These are phyloP conservation scores for Agrotis segetum DNA, from an alignment of 2,888 invertebrate genomes.

Conservation along the genomic window DNA sequence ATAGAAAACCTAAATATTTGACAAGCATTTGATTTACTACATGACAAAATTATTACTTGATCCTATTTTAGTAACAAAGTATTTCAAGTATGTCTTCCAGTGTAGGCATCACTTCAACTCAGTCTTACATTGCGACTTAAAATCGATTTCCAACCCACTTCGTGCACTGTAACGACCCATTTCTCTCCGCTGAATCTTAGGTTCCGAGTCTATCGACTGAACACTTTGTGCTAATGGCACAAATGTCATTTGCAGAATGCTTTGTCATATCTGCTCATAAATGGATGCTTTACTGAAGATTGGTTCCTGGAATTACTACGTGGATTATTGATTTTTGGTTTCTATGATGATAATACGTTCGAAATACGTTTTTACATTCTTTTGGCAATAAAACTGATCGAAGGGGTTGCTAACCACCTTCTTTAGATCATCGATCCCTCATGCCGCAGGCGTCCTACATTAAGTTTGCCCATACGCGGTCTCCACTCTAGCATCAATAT, in stretches of 20 bases:
- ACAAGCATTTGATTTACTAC: background rate
- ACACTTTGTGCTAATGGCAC: conserved; percentile 55
- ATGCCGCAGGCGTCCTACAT: too few relatives aligned
- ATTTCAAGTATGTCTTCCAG: conserved; percentile 13
- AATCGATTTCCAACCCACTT: conserved; percentile 57
- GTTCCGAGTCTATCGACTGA: conserved; percentile 49
- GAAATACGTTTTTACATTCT: too few relatives aligned
- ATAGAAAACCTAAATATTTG: background rate
- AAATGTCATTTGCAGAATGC: conserved; percentile 55
- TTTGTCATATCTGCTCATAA: conserved; percentile 39
- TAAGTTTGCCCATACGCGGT: too few relatives aligned
- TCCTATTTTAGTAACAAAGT: background rate
- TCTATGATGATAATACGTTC: too few relatives aligned
- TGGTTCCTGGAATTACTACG: background rate
- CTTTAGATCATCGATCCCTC: too few relatives aligned
- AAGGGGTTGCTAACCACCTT: too few relatives aligned
- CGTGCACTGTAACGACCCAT: conserved; percentile 55
- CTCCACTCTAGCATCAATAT: too few relatives aligned
- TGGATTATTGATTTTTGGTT: too few relatives aligned
- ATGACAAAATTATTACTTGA: background rate
- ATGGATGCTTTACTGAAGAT: conserved; percentile 17
- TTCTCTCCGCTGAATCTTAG: conserved; percentile 56
- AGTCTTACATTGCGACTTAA: conserved; percentile 35
- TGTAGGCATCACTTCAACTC: background rate
- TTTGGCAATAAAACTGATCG: too few relatives aligned